Conservation (phyloP, 2,888 invertebrate species). For the Anorthoa munda region DNA sequence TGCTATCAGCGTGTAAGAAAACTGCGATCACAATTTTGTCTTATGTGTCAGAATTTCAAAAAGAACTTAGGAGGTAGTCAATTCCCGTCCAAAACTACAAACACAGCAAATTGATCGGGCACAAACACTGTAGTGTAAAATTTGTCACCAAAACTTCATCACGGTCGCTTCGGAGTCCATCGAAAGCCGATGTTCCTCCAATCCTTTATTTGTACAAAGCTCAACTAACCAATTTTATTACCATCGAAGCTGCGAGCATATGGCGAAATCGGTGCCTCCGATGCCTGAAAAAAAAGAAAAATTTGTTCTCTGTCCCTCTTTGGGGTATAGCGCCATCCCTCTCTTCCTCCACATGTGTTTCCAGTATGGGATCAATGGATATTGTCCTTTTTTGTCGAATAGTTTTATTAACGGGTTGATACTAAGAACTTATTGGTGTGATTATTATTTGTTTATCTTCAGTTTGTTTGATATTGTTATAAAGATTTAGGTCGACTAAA, state of each 20-base stretch:
- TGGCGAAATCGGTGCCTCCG: conserved; percentile 84
- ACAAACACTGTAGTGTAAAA: conserved; percentile 38
- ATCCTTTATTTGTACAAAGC: conserved; percentile 60
- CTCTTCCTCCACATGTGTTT: conserved; percentile 81
- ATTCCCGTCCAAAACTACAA: neutral
- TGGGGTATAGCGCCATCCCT: conserved; percentile 70
- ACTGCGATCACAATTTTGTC: neutral
- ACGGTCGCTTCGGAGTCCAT: conserved; percentile 36
- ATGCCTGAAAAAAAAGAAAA: conserved; percentile 74
- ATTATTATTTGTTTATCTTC: conserved; percentile 57
- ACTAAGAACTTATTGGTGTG: conserved; percentile 68
- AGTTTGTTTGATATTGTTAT: conserved; percentile 21
- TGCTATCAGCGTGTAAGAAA: neutral
- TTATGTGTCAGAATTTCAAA: neutral
- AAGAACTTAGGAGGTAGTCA: neutral
- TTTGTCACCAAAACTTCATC: conserved; percentile 27
- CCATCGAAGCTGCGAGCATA: conserved; percentile 77
- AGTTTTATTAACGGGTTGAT: conserved; percentile 74
- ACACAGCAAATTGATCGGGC: neutral
- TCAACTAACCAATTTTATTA: conserved; percentile 74
- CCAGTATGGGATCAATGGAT: conserved; percentile 83
- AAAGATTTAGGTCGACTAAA: neutral
- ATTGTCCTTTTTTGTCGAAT: conserved; percentile 79
- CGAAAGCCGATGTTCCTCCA: conserved; percentile 34
- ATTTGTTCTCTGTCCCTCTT: conserved; percentile 66